These are phyloP conservation scores for Agrochola circellaris DNA, from an alignment of 2,888 invertebrate genomes.

Conservation along the genomic window DNA sequence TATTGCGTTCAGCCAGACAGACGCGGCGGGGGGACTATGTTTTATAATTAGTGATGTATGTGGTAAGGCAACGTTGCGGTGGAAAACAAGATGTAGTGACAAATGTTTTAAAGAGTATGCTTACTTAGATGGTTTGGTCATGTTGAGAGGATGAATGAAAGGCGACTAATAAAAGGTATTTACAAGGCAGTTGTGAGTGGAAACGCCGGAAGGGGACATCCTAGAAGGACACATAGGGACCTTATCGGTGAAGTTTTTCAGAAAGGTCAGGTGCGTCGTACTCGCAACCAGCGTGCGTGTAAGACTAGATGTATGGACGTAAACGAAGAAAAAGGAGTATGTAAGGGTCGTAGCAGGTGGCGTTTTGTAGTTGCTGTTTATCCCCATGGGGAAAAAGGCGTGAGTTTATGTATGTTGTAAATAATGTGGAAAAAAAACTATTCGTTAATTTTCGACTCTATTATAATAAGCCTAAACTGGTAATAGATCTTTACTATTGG, in stretches of 20 bases:
- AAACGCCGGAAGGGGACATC: not conserved
- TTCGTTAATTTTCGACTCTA: not conserved
- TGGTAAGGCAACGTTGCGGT: not conserved
- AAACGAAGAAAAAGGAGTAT: not conserved
- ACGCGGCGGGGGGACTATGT: too few species aligned
- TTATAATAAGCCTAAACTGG: not conserved
- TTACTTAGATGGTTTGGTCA: not conserved
- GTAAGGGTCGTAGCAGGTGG: not conserved
- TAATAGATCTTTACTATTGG: slow-evolving; percentile 2
- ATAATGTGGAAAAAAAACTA: not conserved
- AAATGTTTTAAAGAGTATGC: not conserved
- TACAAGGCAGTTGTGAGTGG: not conserved
- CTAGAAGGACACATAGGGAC: not conserved
- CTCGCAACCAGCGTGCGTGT: not conserved
- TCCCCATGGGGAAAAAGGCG: not conserved
- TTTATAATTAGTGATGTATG: not conserved
- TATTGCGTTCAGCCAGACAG: too few species aligned
- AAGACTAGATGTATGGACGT: not conserved
- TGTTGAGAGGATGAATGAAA: not conserved
- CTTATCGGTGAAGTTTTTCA: not conserved
- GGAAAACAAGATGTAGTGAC: not conserved
- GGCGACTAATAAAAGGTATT: not conserved
- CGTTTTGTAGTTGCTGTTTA: not conserved
- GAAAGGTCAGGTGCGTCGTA: not conserved
- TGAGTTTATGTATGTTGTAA: not conserved